Evolutionary conservation across 2,797 vertebrate species (phyloP).

Genomic region (Hyperoplus lanceolatus): DNA sequence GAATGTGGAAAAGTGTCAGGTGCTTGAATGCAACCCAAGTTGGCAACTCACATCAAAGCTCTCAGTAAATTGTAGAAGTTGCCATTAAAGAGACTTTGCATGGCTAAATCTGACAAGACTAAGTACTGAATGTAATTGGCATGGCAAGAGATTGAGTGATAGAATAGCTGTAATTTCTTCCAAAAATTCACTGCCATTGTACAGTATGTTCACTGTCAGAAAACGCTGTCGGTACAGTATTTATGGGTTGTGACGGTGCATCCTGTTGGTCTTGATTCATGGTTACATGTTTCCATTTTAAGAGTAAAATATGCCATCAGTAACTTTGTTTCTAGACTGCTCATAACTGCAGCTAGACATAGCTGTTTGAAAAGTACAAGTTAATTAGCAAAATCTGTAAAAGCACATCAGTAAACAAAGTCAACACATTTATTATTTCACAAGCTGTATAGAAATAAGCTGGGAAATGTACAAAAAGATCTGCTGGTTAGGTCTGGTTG

Average conservation of each 20-base stretch:
- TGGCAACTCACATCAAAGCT: conserved; percentile 82
- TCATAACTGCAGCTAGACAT: neutral
- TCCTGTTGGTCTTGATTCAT: conserved; percentile 43
- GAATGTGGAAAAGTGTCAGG: conserved; percentile 80
- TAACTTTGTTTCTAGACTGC: conserved; percentile 10
- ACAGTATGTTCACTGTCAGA: conserved; percentile 68
- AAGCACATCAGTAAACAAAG: neutral
- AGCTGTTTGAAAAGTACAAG: conserved; percentile 13
- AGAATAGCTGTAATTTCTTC: conserved; percentile 57
- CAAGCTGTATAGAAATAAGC: conserved; percentile 13
- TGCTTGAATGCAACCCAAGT: conserved; percentile 79
- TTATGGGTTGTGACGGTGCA: conserved; percentile 47
- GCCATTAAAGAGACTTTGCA: conserved; percentile 80
- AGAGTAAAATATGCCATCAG: conserved; percentile 20
- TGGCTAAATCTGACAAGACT: conserved; percentile 79
- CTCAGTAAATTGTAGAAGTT: conserved; percentile 78
- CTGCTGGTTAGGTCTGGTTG: conserved; percentile 9
- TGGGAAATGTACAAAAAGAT: neutral
- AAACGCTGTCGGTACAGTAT: conserved; percentile 43
- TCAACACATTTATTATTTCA: conserved; percentile 16
- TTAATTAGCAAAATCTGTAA: conserved; percentile 15
- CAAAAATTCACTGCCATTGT: conserved; percentile 59
- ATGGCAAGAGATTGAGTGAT: conserved; percentile 69
- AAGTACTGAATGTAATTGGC: conserved; percentile 75
- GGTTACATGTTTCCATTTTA: conserved; percentile 28